Base-by-base conservation (phyloP, 2,113 vertebrate species). In the Brachyhypopomus gauderio region DNA sequence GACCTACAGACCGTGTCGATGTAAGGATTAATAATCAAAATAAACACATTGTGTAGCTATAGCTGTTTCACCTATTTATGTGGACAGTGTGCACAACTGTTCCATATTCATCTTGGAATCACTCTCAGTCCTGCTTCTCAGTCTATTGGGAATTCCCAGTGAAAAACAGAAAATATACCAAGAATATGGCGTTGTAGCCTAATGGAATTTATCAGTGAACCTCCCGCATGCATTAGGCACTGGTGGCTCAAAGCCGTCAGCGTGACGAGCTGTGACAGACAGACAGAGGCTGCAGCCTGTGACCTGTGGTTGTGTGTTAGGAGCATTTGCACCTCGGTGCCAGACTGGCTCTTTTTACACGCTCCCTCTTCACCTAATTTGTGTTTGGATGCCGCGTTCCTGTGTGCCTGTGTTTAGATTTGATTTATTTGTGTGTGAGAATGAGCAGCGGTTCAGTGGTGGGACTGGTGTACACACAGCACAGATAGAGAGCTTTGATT, bases 271-370 rank as follows among this genome's bases (percentile, higher is more conserved):
- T 72, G 34, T 41, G 34, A 36, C 17, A 25, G 27, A n/a, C n/a
- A 19, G 20, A 20, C 62, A 59, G 17, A 81, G n/a, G n/a, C 30
- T 30, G 30, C 30, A 38, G 36, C 11, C n/a, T 23, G 34, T 20
- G 19, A 41, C 45, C 16, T 16, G 45, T 52, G 73, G 71, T 23
- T 55, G 63, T 45, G 66, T 78, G 75, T 74, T 64, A 69, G 27
- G 7, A 67, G 63, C 56, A 25, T 41, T 45, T 48, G 81, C 72
- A 83, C 69, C 76, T 76, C 73, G 60, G 72, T 62, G 25, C 27
- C 11, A 16, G 17, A 67, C 59, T 36, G 67, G n/a, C 25, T 80
- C 12, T 76, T 71, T 52, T 58, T 78, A 75, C 45, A 60, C 48
- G 27, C n/a, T n/a, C 63, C 23, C 2, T 20, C 52, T 23, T 58